Base-by-base conservation (phyloP, 2,888 invertebrate genomes). In the Lochmaea capreae region DNA sequence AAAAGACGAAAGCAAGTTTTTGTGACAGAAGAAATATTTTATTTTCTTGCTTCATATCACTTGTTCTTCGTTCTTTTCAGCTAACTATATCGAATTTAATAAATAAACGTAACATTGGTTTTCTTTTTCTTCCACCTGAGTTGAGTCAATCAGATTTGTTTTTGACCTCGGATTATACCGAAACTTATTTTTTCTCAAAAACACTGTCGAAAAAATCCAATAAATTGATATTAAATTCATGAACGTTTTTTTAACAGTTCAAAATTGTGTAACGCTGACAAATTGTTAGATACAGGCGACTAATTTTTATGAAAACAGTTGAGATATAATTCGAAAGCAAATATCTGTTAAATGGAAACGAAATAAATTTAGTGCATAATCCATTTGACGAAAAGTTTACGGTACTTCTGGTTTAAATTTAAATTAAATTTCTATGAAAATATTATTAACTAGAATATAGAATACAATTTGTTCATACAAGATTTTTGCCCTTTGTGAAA, bases 1-100 rank as follows among this genome's bases (percentile, higher is more conserved):
- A 73, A 77, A 71, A 74, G 76, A 72, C 77, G 75, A 69, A 68
- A 67, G 77, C 77, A 73, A 78, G 75, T 78, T 78, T 78, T 78
- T 78, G 72, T 71, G 54, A 59, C 43, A 71, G 65, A 65, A 76
- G 77, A 76, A 76, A 78, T 77, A 73, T 76, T 73, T 78, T 78
- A 75, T 73, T 76, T 73, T 78, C 74, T 74, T 76, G 72, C 71
- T 69, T 65, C 62, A 63, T 67, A 67, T 65, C 73, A 73, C 65
- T 71, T 70, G 69, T 73, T 70, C 73, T 73, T 73, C 39, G 73
- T 62, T 70, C 68, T 73, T 71, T 71, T 71, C 46, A 71, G 71
- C 59, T 61, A 73, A 66, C 69, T 66, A 73, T 73, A 73, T 70
- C 70, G 73, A 73, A 73, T 73, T 70, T 73, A 70, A 70, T 73